Base-by-base conservation (phyloP, 2,797 vertebrate genomes). In the Cryptoprocta ferox region DNA sequence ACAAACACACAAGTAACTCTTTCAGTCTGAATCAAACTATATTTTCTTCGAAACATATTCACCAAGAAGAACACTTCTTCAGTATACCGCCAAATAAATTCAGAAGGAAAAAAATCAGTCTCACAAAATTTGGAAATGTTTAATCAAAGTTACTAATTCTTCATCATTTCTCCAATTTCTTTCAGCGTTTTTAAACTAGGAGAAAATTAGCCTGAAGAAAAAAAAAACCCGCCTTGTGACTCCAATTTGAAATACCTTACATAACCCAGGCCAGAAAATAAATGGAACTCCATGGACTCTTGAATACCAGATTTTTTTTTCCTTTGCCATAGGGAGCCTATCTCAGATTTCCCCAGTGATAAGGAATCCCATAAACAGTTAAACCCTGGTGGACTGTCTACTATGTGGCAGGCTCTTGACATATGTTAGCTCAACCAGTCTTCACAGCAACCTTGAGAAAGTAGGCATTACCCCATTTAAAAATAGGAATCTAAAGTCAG, bases 41-140 rank as follows among this genome's bases (percentile, higher is more conserved):
- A 61, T 80, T 96, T 95, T 94, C 87, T 94, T 84, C 70, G 35
- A 97, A 95, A 91, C 15, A 70, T 61, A 94, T 61, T 88, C 89
- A 86, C 32, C 30, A 88, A 45, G 37, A 87, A 92, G 53, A 89
- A 91, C 30, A 94, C 11, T 68, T 61, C 73, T 86, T 65, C 66
- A 50, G 50, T 65, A 66, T 70, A 66, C n/a, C 10, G 76, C n/a
- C 37, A 93, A 84, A 76, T 50, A 80, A 92, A 96, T 78, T 81
- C 39, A 37, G 42, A 89, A 68, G 56, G 42, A 76, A 94, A 45
- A 75, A 90, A 87, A 24, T 30, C 8, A 82, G 35, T 16, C 8
- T 39, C 53, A 48, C 63, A 66, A 61, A 95, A 79, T 45, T 28
- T 84, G 28, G 81, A 56, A 32, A 11, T 7, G 21, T 92, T 93